Percentiles rank a stretch among this genome's conserved stretches.
Evolutionary conservation across 2,888 invertebrate species (phyloP).

Genomic region (Rhorus exstirpatorius): DNA sequence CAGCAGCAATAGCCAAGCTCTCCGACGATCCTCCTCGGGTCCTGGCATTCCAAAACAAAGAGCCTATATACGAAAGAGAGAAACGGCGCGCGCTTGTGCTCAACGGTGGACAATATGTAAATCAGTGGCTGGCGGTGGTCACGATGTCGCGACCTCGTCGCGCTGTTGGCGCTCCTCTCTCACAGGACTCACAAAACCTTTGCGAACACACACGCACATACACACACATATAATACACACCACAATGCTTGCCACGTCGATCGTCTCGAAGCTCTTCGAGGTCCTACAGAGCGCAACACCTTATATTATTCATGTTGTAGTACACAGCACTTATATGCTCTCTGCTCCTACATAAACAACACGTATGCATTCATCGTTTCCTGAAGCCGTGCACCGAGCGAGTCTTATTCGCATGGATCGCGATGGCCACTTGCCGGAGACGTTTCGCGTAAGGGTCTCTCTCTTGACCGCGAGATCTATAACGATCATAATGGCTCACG

Average conservation of each 20-base stretch:
- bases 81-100: conserved; percentile 78
- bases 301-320: conserved; percentile 55
- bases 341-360: conserved; percentile 30
- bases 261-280: conserved; percentile 41
- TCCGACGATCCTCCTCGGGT: conserved; percentile 63
- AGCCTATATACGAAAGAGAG: conserved; percentile 71
- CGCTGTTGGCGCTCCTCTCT: conserved; percentile 67
- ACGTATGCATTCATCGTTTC: conserved; percentile 23
- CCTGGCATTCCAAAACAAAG: conserved; percentile 85
- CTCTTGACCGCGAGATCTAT: conserved; percentile 76
- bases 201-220: too few species aligned
- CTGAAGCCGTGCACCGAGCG: conserved; percentile 28
- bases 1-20: conserved; percentile 43
- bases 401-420: conserved; percentile 72
- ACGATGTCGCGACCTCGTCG: conserved; percentile 86
- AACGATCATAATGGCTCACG: conserved; percentile 80
- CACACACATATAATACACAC: too few species aligned
- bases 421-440: conserved; percentile 67
- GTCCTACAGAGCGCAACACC: conserved; percentile 58
- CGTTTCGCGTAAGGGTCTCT: conserved; percentile 80
- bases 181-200: conserved; percentile 62
- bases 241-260: conserved; percentile 49
- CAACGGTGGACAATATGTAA: conserved; percentile 86
- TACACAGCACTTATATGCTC: conserved; percentile 47
- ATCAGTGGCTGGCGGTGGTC: conserved; percentile 85